Conservation (phyloP, 2,797 vertebrate species). For the Lycodopsis pacificus region DNA sequence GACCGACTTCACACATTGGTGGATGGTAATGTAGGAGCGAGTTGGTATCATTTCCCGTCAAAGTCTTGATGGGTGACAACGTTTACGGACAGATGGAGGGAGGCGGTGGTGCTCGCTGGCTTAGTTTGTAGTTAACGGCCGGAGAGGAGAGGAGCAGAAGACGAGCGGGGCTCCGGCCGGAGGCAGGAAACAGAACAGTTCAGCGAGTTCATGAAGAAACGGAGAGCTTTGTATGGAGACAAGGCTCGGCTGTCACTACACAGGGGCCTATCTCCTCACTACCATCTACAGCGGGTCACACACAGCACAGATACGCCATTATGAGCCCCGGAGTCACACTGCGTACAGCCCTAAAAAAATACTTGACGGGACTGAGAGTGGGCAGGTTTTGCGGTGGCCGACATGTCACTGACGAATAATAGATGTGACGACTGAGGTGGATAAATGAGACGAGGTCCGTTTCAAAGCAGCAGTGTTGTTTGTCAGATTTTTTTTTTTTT, state of each 20-base stretch:
- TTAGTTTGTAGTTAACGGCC: conserved; percentile 46
- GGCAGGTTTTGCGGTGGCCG: conserved; percentile 1
- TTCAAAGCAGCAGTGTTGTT: background rate
- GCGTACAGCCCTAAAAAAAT: conserved; percentile 16
- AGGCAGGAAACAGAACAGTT: conserved; percentile 76
- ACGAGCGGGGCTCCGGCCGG: conserved; percentile 66
- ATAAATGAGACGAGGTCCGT: background rate
- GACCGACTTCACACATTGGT: background rate
- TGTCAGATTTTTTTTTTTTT: background rate
- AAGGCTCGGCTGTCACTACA: conserved; percentile 67
- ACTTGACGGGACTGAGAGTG: background rate
- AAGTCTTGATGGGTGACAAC: conserved; percentile 12
- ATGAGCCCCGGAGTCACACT: conserved; percentile 29
- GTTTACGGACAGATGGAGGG: conserved; percentile 45
- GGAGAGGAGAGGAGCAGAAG: conserved; percentile 60
- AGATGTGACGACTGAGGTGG: background rate
- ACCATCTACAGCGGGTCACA: conserved; percentile 58
- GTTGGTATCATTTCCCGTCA: conserved; percentile 19
- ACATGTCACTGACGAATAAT: background rate
- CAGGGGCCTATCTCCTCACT: conserved; percentile 64
- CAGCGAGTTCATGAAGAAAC: conserved; percentile 77
- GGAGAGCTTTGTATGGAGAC: conserved; percentile 76
- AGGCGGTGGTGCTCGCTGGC: conserved; percentile 36
- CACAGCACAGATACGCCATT: conserved; percentile 68
- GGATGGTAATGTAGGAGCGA: background rate